Evolutionary conservation across 2,113 vertebrate species (phyloP).

Genomic region (Zosterops lateralis): DNA sequence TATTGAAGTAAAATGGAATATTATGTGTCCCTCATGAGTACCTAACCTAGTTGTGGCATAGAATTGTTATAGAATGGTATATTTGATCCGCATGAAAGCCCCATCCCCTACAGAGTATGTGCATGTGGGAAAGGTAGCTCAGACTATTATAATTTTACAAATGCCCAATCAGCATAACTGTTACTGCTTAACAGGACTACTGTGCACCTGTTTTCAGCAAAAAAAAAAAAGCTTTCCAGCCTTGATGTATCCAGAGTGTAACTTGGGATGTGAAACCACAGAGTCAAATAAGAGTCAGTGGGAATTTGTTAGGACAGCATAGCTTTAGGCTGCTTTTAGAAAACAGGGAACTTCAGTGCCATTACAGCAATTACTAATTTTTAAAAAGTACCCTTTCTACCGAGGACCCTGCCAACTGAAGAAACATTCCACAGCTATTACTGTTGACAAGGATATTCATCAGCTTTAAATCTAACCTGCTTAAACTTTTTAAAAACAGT

Average conservation of each 20-base stretch:
- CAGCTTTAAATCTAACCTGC: neutral
- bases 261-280: neutral
- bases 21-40: neutral
- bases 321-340: neutral
- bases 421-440: neutral
- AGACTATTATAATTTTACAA: neutral
- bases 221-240: neutral
- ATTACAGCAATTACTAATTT: neutral
- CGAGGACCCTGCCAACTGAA: neutral
- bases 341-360: neutral
- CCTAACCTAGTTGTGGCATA: neutral
- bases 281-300: accelerated
- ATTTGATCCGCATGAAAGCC: neutral
- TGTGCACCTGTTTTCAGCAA: neutral
- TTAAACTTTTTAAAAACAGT: neutral
- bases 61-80: neutral
- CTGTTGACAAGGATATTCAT: neutral
- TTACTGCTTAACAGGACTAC: neutral
- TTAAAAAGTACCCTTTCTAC: neutral
- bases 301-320: neutral
- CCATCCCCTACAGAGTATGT: neutral
- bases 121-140: neutral
- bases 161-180: neutral
- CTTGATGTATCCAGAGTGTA: neutral
- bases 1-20: neutral